Conservation (phyloP, 2,888 invertebrate genomes). For the Ormyrus nitidulus region DNA sequence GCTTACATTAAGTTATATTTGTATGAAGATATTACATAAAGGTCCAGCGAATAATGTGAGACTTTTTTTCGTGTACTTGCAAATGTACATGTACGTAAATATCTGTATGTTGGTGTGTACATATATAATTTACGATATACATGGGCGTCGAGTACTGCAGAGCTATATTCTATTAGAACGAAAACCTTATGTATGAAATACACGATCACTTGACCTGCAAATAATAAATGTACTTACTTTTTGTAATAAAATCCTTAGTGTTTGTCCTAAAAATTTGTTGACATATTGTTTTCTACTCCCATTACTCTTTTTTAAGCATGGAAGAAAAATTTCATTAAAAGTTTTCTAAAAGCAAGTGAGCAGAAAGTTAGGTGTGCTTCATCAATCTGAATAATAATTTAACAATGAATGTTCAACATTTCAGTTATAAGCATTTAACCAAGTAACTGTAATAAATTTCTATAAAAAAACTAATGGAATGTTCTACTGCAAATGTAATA, state of each 20-base stretch:
- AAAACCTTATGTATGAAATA: constrained; percentile 70
- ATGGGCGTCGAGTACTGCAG: constrained; percentile 48
- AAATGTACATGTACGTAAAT: constrained; percentile 27
- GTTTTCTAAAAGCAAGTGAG: too few relatives aligned
- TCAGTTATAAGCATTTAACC: too few relatives aligned
- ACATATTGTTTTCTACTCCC: too few relatives aligned
- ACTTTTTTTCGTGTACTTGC: constrained; percentile 26
- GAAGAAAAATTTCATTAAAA: too few relatives aligned
- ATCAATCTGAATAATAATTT: neutral
- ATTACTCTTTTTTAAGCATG: too few relatives aligned
- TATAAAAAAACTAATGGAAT: neutral
- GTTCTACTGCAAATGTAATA: too few relatives aligned
- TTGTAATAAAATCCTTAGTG: constrained; percentile 59
- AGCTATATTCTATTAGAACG: constrained; percentile 64
- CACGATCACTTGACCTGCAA: constrained; percentile 66
- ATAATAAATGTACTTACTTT: constrained; percentile 66
- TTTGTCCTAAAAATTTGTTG: too few relatives aligned
- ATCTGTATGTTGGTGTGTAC: constrained; percentile 33
- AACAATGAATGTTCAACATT: neutral
- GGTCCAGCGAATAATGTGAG: constrained; percentile 11
- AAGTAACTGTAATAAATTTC: neutral
- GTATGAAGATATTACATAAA: constrained; percentile 31
- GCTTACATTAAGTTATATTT: constrained; percentile 20
- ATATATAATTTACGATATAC: constrained; percentile 12
- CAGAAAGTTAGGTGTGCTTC: too few relatives aligned